These are phyloP conservation scores for Meda fulgida DNA, from an alignment of 2,797 vertebrate species.

Conservation along the genomic window DNA sequence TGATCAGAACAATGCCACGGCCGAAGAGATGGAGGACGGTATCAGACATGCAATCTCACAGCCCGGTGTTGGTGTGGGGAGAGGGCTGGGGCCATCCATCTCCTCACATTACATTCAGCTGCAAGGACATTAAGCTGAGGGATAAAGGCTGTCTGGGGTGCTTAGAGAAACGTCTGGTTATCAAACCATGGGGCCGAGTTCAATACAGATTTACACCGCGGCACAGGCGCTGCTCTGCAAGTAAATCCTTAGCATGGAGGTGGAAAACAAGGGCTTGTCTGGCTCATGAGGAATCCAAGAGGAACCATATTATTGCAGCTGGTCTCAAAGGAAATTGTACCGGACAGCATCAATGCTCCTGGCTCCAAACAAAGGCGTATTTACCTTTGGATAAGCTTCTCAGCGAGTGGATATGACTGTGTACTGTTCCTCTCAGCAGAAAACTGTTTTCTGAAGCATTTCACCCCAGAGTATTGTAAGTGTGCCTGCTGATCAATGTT, in stretches of 20 bases:
- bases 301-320: slow-evolving; percentile 33
- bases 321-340: slow-evolving; percentile 32
- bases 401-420: slow-evolving; percentile 21
- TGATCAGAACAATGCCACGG: slow-evolving; percentile 77
- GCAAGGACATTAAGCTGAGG: slow-evolving; percentile 79
- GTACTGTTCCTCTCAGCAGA: slow-evolving; percentile 29
- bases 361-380: slow-evolving; percentile 36
- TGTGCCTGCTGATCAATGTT: background rate
- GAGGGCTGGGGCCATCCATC: slow-evolving; percentile 76
- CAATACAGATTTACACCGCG: slow-evolving; percentile 56
- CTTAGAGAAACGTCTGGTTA: slow-evolving; percentile 77
- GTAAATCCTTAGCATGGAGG: slow-evolving; percentile 49
- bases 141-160: slow-evolving; percentile 79
- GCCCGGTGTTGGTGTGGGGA: slow-evolving; percentile 68
- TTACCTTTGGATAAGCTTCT: slow-evolving; percentile 34
- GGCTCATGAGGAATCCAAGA: slow-evolving; percentile 38
- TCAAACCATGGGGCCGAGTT: slow-evolving; percentile 55
- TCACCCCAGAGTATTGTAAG: slow-evolving; percentile 5
- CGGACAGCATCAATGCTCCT: slow-evolving; percentile 2
- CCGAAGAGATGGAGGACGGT: slow-evolving; percentile 77
- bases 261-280: slow-evolving; percentile 40
- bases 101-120: slow-evolving; percentile 77
- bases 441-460: slow-evolving; percentile 12
- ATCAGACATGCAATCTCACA: slow-evolving; percentile 80
- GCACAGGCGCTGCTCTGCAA: slow-evolving; percentile 41